These are phyloP conservation scores for Hanleya hanleyi DNA, from an alignment of 2,888 invertebrate species.

Conservation along the genomic window DNA sequence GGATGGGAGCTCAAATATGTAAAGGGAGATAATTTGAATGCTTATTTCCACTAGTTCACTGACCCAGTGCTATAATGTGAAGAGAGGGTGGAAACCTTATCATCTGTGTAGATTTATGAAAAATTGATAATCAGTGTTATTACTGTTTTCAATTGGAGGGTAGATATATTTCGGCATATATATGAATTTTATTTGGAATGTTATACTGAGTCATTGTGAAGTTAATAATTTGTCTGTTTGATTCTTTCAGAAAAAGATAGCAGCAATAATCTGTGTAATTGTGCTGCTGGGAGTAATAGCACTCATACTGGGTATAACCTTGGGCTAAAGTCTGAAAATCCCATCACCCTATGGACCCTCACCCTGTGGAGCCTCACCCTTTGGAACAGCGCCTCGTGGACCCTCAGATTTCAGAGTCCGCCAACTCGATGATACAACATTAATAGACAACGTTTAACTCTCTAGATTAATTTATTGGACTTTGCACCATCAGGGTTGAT, in stretches of 20 bases:
- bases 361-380: too few species aligned
- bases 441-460: too few species aligned
- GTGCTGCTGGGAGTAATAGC: constrained; percentile 69
- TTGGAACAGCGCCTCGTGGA: too few species aligned
- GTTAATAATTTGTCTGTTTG: constrained; percentile 39
- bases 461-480: constrained; percentile 1
- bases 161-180: not conserved
- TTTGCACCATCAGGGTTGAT: not conserved
- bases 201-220: not conserved
- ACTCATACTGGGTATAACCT: constrained; percentile 71
- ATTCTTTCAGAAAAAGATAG: constrained; percentile 71
- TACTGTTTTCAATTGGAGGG: not conserved
- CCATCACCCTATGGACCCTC: too few species aligned
- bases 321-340: constrained; percentile 9
- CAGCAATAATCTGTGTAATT: constrained; percentile 68
- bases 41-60: too few species aligned
- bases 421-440: too few species aligned
- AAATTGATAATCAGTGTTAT: too few species aligned
- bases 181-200: constrained; percentile 13
- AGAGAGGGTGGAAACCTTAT: too few species aligned
- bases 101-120: not conserved
- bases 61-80: too few species aligned
- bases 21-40: too few species aligned
- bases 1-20: too few species aligned
- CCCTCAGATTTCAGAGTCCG: too few species aligned